Conservation (phyloP, 1,140 invertebrate genomes). For the Pentalonia nigronervosa region DNA sequence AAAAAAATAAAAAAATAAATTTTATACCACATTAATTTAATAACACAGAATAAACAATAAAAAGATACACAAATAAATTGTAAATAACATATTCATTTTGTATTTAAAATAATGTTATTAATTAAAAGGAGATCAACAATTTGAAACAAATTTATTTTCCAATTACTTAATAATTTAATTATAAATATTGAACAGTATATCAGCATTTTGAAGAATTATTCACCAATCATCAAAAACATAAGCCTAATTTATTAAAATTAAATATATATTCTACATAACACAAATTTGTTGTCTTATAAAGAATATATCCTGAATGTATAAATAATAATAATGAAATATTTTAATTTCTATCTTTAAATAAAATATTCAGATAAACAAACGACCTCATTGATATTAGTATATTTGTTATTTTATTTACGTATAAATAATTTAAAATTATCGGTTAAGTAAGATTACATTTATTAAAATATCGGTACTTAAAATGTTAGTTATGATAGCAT, state of each 20-base stretch:
- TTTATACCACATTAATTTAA: not conserved
- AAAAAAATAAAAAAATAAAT: not conserved
- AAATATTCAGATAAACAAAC: not conserved
- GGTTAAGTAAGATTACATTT: not conserved
- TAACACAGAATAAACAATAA: not conserved
- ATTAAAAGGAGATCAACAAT: not conserved
- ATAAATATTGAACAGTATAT: not conserved
- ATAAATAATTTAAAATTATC: not conserved
- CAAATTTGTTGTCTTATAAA: not conserved
- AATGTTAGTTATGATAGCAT: not conserved
- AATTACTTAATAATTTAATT: not conserved
- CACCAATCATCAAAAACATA: not conserved
- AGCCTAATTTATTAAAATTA: not conserved
- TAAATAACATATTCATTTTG: not conserved
- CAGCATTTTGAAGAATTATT: not conserved
- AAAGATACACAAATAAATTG: not conserved
- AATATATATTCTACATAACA: not conserved
- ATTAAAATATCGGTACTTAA: conserved; percentile 7
- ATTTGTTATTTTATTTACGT: not conserved
- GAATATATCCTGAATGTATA: not conserved
- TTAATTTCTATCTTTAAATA: not conserved
- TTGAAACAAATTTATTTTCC: not conserved
- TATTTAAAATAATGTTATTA: not conserved
- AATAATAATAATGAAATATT: not conserved
- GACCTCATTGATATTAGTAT: not conserved